Base-by-base conservation (phyloP, 1,140 invertebrate species). In the Trichonephila clavata region DNA sequence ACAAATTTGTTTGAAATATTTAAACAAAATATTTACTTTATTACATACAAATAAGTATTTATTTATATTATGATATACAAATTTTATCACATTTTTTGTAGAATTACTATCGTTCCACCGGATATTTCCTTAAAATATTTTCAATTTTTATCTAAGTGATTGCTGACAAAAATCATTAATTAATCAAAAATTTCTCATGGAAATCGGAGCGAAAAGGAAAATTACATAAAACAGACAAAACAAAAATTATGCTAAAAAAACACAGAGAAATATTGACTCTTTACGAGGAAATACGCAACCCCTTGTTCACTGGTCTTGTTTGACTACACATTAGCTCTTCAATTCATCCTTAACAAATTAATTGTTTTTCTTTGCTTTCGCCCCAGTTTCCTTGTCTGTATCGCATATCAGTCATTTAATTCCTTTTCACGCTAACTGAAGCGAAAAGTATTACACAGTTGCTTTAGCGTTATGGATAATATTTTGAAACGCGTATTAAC, bases 391-490 rank as follows among this genome's bases (percentile, higher is more conserved):
- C 27, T 32, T 6, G 27, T 39, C 71, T 77, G 32, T 39, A 77
- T 77, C 71, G 16, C 13, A 16, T 18, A 77, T 77, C 71, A 14
- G 27, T 20, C 61, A 18, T 77, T 39, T 39, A 77, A 77, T 77
- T 77, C 71, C 71, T 77, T 77, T 77, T 39, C 71, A 77, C 27
- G 71, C 71, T 77, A 77, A 20, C 2, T 77, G 71, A 77, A 77
- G 71, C 71, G 27, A 16, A 77, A 77, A 32, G 27, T 18, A 5
- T 77, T 39, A 18, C 27, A 39, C 3, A 18, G 10, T 24, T 10
- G 6, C 61, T 50, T 50, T 50, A 50, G 50, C 7, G 50, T 50
- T 50, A 50, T 50, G 50, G 10, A 50, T 50, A 50, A 50, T 10
- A 50, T 50, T 50, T 50, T 50, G 50, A 50, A 50, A 10, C 50